Evolutionary conservation across 64 coral and sea anemone species (phyloP).

Genomic region (Hydrozoanthus tunicans): DNA sequence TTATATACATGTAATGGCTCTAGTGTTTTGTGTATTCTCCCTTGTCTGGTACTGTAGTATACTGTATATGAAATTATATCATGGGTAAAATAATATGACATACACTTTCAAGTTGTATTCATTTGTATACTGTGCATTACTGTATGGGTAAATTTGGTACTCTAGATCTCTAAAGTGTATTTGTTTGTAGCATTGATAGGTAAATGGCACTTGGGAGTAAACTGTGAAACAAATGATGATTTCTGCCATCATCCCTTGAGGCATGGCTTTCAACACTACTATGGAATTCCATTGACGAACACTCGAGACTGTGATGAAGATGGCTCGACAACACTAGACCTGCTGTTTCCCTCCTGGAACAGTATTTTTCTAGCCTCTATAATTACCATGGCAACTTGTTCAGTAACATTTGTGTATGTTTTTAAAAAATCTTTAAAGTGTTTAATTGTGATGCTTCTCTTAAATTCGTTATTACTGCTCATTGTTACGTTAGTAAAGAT

Average conservation of each 20-base stretch:
- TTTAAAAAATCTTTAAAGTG: constrained; percentile 1
- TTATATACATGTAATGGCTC: no score
- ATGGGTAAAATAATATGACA: no score
- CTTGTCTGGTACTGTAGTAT: no score
- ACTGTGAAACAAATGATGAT: constrained; percentile 47
- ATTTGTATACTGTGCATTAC: not conserved
- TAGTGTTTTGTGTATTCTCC: no score
- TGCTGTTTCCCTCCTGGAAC: not conserved
- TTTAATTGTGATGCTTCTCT: not conserved
- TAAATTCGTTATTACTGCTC: not conserved
- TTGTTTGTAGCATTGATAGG: constrained; percentile 31
- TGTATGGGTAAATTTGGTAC: not conserved
- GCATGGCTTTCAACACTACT: constrained; percentile 53
- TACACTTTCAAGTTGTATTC: no score
- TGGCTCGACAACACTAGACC: constrained; percentile 3
- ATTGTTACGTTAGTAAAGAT: not conserved
- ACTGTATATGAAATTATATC: no score
- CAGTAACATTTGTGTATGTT: not conserved
- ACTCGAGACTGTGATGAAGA: constrained; percentile 38
- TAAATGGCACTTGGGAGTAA: constrained; percentile 58
- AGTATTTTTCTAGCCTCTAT: not conserved
- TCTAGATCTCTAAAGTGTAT: not conserved
- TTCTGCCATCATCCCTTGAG: constrained; percentile 50
- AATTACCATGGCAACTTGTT: not conserved
- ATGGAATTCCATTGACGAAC: constrained; percentile 53